phyloP scores from a whole-genome alignment of 1,140 invertebrate species.

The Scaptodrosophila lebanonensis region DNA sequence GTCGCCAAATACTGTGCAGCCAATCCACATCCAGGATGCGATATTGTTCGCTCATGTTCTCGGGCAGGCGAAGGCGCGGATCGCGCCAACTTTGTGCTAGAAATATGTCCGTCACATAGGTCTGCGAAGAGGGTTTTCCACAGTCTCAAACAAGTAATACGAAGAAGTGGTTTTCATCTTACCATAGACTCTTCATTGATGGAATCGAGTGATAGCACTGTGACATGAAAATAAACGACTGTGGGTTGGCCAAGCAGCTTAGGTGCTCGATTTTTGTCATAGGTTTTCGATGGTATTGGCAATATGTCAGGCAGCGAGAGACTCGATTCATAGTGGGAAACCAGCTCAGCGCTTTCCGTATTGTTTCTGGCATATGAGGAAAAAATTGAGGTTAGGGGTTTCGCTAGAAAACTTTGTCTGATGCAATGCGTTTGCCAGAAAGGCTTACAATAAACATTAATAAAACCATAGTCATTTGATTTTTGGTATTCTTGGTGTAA shows the following conservation, averaged over 20 bases:
- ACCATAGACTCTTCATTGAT: conserved; percentile 96
- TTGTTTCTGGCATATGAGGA: conserved; percentile 54
- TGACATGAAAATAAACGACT: conserved; percentile 92
- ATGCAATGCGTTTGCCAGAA: conserved; percentile 43
- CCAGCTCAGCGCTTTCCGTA: conserved; percentile 73
- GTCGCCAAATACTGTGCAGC: conserved; percentile 93
- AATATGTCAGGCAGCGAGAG: conserved; percentile 89
- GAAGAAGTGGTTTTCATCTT: no score
- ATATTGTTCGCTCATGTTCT: conserved; percentile 95
- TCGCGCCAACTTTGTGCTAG: conserved; percentile 94
- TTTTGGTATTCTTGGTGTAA: neutral
- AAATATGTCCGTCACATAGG: conserved; percentile 94
- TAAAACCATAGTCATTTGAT: neutral
- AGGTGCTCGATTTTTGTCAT: conserved; percentile 93
- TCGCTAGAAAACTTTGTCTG: conserved; percentile 30
- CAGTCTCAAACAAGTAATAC: no score
- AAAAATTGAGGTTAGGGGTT: conserved; percentile 6
- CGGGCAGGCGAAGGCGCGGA: conserved; percentile 88
- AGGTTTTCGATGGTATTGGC: conserved; percentile 88
- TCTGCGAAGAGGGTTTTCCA: conserved; percentile 81
- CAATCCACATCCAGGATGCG: conserved; percentile 92
- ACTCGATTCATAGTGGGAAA: conserved; percentile 80
- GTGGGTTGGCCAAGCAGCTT: conserved; percentile 90
- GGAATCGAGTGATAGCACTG: conserved; percentile 90
- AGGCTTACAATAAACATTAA: neutral